phyloP scores from a whole-genome alignment of 2,888 invertebrate species.

The Aphodius granarius region DNA sequence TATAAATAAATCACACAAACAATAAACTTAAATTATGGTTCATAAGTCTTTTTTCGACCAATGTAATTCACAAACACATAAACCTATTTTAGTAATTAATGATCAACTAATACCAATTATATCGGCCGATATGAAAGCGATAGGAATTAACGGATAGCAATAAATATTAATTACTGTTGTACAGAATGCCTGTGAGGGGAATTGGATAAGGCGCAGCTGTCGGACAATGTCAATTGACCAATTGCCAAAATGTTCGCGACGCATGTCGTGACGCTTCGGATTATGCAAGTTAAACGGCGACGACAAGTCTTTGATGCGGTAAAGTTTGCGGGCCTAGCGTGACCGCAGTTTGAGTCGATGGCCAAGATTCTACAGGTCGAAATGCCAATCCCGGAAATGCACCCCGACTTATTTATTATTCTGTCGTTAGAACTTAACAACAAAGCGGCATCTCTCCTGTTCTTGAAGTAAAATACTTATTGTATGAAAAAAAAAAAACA shows the following conservation, averaged over 20 bases:
- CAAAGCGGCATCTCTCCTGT: too few species aligned
- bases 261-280: neutral
- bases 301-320: neutral
- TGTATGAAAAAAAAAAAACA: too few species aligned
- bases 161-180: neutral
- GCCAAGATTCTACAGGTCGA: neutral
- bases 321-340: neutral
- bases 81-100: neutral
- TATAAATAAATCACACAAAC: too few species aligned
- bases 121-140: neutral
- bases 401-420: neutral
- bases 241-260: neutral
- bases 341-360: neutral
- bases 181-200: neutral
- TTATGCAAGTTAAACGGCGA: neutral
- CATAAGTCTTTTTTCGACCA: too few species aligned
- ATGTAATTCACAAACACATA: neutral
- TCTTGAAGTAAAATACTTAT: too few species aligned
- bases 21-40: too few species aligned
- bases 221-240: neutral
- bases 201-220: neutral
- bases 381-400: neutral
- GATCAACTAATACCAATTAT: neutral
- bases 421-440: neutral
- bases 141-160: neutral